Evolutionary conservation across 1,140 invertebrate genomes (phyloP).

Genomic region (Calephelis nemesis): DNA sequence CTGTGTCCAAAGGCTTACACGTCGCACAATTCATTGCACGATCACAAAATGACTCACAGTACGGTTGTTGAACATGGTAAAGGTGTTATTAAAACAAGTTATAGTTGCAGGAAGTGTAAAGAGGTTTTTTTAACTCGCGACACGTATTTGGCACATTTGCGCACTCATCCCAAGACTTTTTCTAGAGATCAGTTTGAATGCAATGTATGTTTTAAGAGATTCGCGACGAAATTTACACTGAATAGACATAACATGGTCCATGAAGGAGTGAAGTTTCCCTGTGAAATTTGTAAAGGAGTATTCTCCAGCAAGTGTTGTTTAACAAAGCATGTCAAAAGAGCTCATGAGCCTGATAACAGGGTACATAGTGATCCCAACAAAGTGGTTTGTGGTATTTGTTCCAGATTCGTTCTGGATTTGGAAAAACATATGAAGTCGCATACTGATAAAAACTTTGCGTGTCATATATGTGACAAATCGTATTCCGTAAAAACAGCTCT

Average conservation of each 20-base stretch:
- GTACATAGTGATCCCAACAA: background rate
- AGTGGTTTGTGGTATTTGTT: background rate
- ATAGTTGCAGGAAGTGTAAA: background rate
- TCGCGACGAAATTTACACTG: background rate
- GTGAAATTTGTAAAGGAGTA: background rate
- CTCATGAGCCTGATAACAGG: background rate
- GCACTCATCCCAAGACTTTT: background rate
- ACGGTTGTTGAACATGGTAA: background rate
- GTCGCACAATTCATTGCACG: background rate
- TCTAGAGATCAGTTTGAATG: background rate
- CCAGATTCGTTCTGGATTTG: background rate
- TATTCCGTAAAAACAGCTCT: constrained; percentile 2
- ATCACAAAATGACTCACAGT: background rate
- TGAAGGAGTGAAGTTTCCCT: background rate
- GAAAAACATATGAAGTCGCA: constrained; percentile 5
- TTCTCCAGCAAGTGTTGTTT: background rate
- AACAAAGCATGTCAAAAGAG: background rate
- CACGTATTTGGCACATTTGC: background rate
- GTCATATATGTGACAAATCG: background rate
- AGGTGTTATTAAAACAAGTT: background rate
- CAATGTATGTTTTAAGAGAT: background rate
- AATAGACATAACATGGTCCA: background rate
- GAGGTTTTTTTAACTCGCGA: background rate
- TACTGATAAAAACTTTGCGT: background rate
- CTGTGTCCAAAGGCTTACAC: constrained; percentile 8